Evolutionary conservation across 2,797 vertebrate species (phyloP).

Genomic region (Carapus acus): DNA sequence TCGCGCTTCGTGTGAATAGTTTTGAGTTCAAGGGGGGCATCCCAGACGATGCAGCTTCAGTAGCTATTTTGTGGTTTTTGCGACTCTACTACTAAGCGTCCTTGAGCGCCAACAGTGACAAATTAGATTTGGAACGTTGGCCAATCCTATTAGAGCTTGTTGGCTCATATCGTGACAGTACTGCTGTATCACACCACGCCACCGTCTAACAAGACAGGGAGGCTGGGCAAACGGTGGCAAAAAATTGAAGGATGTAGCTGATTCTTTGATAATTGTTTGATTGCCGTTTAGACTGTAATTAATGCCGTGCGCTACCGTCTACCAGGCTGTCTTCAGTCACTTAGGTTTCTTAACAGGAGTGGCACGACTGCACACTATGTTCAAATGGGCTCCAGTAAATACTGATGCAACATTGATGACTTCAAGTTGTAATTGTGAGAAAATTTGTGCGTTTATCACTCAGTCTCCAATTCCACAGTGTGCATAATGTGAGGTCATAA

Average conservation of each 20-base stretch:
- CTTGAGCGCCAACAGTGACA: constrained; percentile 11
- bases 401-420: no score
- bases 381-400: no score
- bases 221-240: not conserved
- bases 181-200: constrained; percentile 9
- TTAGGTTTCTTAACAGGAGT: no score
- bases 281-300: not conserved
- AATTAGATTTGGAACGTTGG: constrained; percentile 3
- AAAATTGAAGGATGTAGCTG: not conserved
- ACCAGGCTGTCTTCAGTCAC: no score
- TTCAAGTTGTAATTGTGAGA: not conserved
- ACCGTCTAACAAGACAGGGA: not conserved
- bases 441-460: not conserved
- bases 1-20: constrained; percentile 1
- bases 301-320: not conserved
- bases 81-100: not conserved
- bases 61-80: constrained; percentile 23
- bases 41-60: constrained; percentile 15
- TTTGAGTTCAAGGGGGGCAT: constrained; percentile 18
- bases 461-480: not conserved
- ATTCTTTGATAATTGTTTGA: no score
- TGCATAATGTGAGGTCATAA: no score
- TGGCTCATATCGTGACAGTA: constrained; percentile 7
- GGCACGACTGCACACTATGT: no score
- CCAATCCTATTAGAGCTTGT: constrained; percentile 27